These are phyloP conservation scores for Tuta absoluta DNA, from an alignment of 2,888 invertebrate species.

Conservation along the genomic window DNA sequence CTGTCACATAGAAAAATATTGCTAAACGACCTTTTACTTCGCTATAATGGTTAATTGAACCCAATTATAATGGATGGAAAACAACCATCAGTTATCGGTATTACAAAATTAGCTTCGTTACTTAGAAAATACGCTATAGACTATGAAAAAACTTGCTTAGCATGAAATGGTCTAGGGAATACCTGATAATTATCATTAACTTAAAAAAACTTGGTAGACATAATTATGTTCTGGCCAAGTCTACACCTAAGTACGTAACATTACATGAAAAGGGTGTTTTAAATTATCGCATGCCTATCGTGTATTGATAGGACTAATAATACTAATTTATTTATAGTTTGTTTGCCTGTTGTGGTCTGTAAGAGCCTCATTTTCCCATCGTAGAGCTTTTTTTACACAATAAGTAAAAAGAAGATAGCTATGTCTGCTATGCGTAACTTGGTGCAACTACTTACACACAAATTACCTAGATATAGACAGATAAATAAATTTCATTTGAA, in stretches of 20 bases:
- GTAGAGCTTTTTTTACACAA: neutral
- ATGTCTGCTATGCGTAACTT: too few relatives aligned
- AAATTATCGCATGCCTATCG: neutral
- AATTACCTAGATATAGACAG: too few relatives aligned
- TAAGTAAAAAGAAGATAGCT: too few relatives aligned
- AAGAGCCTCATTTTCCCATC: neutral
- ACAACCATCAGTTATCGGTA: conserved; percentile 17
- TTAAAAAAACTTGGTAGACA: conserved; percentile 22
- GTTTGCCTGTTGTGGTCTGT: neutral
- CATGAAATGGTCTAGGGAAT: conserved; percentile 16
- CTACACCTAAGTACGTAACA: neutral
- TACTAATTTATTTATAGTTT: neutral
- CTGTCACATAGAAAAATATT: neutral
- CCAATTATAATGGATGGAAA: conserved; percentile 23
- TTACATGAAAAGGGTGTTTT: neutral
- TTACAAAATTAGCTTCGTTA: conserved; percentile 8
- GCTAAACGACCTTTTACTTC: conserved; percentile 2
- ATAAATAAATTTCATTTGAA: too few relatives aligned
- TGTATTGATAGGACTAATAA: neutral
- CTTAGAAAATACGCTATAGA: neutral
- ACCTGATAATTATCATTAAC: conserved; percentile 18
- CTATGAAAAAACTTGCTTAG: conserved; percentile 3
- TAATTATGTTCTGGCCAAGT: conserved; percentile 24
- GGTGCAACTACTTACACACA: too few relatives aligned
- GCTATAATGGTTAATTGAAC: conserved; percentile 14